phyloP scores from a whole-genome alignment of 2,113 vertebrate genomes.

The Neotragus moschatus region DNA sequence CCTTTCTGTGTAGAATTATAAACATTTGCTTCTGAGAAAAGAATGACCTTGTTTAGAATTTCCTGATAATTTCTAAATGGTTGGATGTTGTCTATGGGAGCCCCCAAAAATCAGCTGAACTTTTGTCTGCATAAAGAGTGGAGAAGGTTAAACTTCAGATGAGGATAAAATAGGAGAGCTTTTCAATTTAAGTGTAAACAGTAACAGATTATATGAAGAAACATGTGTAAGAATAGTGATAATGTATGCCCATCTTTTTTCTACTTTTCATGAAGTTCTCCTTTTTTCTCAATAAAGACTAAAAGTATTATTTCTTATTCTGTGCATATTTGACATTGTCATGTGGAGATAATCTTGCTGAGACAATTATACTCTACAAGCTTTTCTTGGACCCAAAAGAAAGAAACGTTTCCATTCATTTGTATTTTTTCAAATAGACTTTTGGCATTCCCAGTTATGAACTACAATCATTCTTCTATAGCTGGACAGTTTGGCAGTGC shows the following conservation, averaged over 20 bases:
- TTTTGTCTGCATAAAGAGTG: constrained; percentile 13
- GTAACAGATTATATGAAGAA: constrained; percentile 50
- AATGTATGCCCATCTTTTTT: background rate
- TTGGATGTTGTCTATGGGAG: background rate
- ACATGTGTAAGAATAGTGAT: background rate
- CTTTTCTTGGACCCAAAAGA: constrained; percentile 68
- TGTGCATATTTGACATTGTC: constrained; percentile 23
- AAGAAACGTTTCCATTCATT: constrained; percentile 59
- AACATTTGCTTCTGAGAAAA: background rate
- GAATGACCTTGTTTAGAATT: constrained; percentile 28
- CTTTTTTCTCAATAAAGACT: background rate
- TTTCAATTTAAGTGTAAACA: constrained; percentile 49
- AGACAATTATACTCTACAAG: constrained; percentile 28
- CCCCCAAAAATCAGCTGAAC: constrained; percentile 2
- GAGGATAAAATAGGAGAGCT: constrained; percentile 13
- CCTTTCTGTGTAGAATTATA: background rate
- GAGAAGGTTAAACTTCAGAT: constrained; percentile 7
- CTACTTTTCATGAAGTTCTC: constrained; percentile 10
- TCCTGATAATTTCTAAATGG: background rate
- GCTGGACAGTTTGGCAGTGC: constrained; percentile 67
- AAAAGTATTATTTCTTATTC: constrained; percentile 36
- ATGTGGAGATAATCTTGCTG: constrained; percentile 43
- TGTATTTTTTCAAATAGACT: constrained; percentile 62
- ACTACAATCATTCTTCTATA: constrained; percentile 57
- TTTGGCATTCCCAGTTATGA: constrained; percentile 18